Base-by-base conservation (phyloP, 2,113 vertebrate species). In the Setophaga kirtlandii region DNA sequence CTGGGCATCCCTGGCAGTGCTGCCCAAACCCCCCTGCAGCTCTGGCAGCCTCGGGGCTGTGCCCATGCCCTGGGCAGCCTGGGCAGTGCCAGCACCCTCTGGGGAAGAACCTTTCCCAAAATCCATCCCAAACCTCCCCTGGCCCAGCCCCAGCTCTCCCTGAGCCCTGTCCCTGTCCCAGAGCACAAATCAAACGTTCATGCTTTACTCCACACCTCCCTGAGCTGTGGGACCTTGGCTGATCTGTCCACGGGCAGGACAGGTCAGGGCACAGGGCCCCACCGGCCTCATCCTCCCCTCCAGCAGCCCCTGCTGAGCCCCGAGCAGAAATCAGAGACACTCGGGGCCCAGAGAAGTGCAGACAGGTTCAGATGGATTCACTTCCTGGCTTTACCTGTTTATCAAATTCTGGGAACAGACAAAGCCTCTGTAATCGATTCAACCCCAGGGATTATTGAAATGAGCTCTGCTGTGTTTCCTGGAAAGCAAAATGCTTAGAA, bases 91-190 rank as follows among this genome's bases (percentile, higher is more conserved):
- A 25, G 21, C 60, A 30, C 25, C 50, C 70, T 42, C 50, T 28
- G 60, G 70, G 39, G 15, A 5, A 15, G 82, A 56, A 0, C 42
- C 30, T 41, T 55, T 12, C n/a, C 39, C 47, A 19, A 2, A 19
- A 0, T 39, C 27, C 58, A 83, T 4, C 44, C 18, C 10, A 4
- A 2, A 0, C 17, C 13, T 10, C 0, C 31, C 80, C 69, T 37
- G 33, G 12, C 50, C 0, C n/a, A 41, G 70, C 35, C 2, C 69
- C 59, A 47, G 59, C 58, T 3, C 0, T 11, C 39, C 39, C 46
- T 25, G 46, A 4, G 3, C 19, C 1, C 80, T 83, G 56, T 35
- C 39, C 81, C 58, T 46, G 49, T 12, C 17, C 17, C 69, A 27
- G 46, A 24, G 33, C 41, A 46, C 35, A 18, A 28, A 47, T 1